Base-by-base conservation (phyloP, 2,113 vertebrate species). In the Grantiella picta region DNA sequence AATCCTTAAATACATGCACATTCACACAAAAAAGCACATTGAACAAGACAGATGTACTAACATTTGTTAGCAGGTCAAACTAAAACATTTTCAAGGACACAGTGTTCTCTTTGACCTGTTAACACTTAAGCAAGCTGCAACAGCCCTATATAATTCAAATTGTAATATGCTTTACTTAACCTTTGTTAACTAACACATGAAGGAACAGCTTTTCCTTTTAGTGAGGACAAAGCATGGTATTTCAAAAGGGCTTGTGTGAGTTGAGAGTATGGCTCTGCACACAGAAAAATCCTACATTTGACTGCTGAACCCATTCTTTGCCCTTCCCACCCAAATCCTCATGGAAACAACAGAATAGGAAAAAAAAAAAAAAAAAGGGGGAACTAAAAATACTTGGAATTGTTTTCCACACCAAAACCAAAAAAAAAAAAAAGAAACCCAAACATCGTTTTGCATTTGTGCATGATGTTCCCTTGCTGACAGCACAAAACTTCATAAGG, bases 111-210 rank as follows among this genome's bases (percentile, higher is more conserved):
- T 83, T 95, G 93, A 94, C 94, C 92, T 88, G 35, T 47, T 96
- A 93, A 92, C 79, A 95, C 88, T 96, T 75, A 81, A 93, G 68
- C 79, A 94, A 95, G 79, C 71, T 95, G 71, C 75, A 93, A 78
- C 64, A 66, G 92, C 68, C 75, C 65, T 66, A 29, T 78, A 70
- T 92, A 95, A 95, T 90, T 90, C 79, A 94, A 56, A 92, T 45
- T 92, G 76, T 90, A 95, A 95, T 86, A 97, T 92, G 91, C 89
- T 97, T 95, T 97, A 92, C 86, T 96, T 94, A 94, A 95, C 88
- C 93, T 95, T 91, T 97, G 92, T 94, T 94, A 96, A 91, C 47
- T 75, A 90, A 88, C 56, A 79, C 93, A 82, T 83, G 90, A 96
- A 93, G 92, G 56, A 95, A 96, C 85, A 94, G 82, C 82, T 94